Base-by-base conservation (phyloP, 2,888 invertebrate genomes). In the Hydroisotoma schaefferi region DNA sequence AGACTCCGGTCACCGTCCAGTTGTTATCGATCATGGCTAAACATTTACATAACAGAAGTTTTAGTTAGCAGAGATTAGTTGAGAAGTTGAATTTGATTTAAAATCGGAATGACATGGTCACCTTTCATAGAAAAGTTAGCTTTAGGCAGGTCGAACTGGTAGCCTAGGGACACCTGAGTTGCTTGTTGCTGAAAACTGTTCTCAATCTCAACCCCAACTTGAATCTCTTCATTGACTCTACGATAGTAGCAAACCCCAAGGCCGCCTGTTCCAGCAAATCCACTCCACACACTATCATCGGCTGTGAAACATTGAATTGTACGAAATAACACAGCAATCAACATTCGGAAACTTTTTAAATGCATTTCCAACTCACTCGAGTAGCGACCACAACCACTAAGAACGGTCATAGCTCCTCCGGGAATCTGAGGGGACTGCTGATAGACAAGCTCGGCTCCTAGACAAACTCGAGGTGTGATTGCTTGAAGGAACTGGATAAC, bases 61-160 rank as follows among this genome's bases (percentile, higher is more conserved):
- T n/a, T n/a, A n/a, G n/a, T n/a, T n/a, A n/a, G n/a, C n/a, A n/a
- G n/a, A n/a, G n/a, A n/a, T n/a, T n/a, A n/a, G n/a, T n/a, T n/a
- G n/a, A n/a, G n/a, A n/a, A n/a, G n/a, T n/a, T n/a, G n/a, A n/a
- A n/a, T n/a, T n/a, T n/a, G n/a, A n/a, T n/a, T n/a, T n/a, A n/a
- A n/a, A n/a, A n/a, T n/a, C n/a, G n/a, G n/a, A n/a, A n/a, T 40
- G 15, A 40, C 20, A 15, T 40, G 15, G 5, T 74, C 76, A 94
- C 94, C 97, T 87, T 87, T 89, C 77, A 97, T 95, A 53, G 88
- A 84, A 73, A 94, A 84, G 78, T 95, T 94, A 55, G 94, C 94
- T 78, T 93, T 93, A 47, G 95, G 94, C 76, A 98, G 83, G 78
- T 94, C 94, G 67, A 91, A 85, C 80, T 97, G 94, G 80, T 98